Conservation (phyloP, 2,113 vertebrate genomes). For the Megaptera novaeangliae region DNA sequence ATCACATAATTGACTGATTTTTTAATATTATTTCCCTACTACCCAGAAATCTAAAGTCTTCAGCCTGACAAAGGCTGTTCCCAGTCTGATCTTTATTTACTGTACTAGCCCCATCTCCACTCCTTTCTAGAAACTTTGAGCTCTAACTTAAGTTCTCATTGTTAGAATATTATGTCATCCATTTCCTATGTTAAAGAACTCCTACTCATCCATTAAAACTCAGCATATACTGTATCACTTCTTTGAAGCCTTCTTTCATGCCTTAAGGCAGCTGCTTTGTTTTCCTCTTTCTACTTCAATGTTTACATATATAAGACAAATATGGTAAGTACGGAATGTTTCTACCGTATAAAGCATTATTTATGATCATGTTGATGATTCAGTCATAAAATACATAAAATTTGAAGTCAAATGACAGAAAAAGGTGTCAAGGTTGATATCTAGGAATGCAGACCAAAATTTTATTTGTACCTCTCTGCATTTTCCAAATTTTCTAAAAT, state of each 20-base stretch:
- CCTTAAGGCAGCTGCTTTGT: background rate
- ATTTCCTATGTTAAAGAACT: background rate
- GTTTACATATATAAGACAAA: background rate
- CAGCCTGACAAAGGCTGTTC: background rate
- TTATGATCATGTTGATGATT: background rate
- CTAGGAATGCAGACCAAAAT: background rate
- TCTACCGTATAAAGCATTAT: background rate
- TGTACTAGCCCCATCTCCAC: background rate
- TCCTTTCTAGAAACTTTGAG: background rate
- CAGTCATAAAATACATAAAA: background rate
- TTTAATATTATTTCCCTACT: background rate
- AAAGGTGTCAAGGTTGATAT: background rate
- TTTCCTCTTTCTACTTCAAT: background rate
- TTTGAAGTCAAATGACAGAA: background rate
- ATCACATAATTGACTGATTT: background rate
- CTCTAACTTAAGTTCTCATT: background rate
- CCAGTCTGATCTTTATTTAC: background rate
- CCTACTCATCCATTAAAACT: background rate
- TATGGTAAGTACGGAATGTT: background rate
- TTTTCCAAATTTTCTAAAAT: background rate
- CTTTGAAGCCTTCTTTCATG: background rate
- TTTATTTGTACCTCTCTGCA: background rate
- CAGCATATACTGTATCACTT: background rate
- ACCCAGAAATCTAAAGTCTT: background rate
- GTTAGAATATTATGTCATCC: background rate